These are phyloP conservation scores for Protophormia terraenovae DNA, from an alignment of 2,888 invertebrate genomes.

Conservation along the genomic window DNA sequence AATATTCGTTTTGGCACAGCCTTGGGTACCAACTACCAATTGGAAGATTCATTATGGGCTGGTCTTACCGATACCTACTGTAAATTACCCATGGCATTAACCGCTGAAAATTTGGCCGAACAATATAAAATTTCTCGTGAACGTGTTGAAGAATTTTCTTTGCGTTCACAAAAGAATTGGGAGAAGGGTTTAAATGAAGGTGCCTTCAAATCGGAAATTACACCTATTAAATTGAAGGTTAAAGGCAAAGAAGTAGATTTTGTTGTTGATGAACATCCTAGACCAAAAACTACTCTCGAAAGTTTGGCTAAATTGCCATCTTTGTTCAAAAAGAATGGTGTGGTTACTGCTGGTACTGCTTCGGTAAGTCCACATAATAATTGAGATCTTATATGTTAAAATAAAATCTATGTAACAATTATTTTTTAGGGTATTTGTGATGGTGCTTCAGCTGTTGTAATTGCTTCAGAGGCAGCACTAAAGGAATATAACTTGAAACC, in stretches of 20 bases:
- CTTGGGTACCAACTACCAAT: constrained; percentile 88
- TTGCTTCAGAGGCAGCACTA: constrained; percentile 95
- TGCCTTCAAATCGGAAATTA: constrained; percentile 93
- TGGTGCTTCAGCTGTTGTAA: constrained; percentile 95
- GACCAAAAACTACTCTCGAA: constrained; percentile 93
- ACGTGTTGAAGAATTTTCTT: constrained; percentile 92
- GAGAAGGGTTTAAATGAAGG: constrained; percentile 93
- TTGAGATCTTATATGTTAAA: constrained; percentile 55
- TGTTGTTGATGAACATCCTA: constrained; percentile 88
- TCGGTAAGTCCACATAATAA: constrained; percentile 84
- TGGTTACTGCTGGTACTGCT: constrained; percentile 96
- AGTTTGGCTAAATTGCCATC: constrained; percentile 91
- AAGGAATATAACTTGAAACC: constrained; percentile 91
- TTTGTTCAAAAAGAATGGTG: constrained; percentile 96
- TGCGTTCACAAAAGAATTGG: constrained; percentile 94
- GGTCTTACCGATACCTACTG: constrained; percentile 94
- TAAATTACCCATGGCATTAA: constrained; percentile 96
- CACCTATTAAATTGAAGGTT: constrained; percentile 91
- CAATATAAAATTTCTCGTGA: constrained; percentile 90
- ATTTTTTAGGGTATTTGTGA: constrained; percentile 87
- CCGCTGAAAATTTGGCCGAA: constrained; percentile 95
- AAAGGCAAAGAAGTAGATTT: constrained; percentile 91
- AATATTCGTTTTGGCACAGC: constrained; percentile 93
- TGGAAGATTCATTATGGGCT: constrained; percentile 96
- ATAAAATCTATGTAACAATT: background rate